Percentiles rank a stretch among this genome's conserved stretches.
phyloP scores from a whole-genome alignment of 2,797 vertebrate species.

The Karalla daura region DNA sequence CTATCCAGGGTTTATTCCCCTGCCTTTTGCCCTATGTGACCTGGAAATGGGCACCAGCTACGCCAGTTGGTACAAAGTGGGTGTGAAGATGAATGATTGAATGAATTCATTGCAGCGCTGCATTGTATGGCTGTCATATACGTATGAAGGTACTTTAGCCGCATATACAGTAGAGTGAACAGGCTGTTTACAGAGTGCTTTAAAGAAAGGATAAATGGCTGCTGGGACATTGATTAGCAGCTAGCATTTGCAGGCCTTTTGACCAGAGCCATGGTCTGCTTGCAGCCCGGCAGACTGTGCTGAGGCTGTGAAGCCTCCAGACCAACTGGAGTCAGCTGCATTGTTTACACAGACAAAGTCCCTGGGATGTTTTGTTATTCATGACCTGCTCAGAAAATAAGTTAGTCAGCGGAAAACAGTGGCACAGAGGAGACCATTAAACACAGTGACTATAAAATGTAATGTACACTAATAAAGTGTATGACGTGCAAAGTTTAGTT shows the following conservation, averaged over 20 bases:
- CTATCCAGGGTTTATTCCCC: too few species aligned
- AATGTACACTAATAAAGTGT: neutral
- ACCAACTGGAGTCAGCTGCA: slow-evolving; percentile 30
- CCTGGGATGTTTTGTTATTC: slow-evolving; percentile 32
- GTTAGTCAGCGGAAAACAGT: slow-evolving; percentile 14
- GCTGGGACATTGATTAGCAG: slow-evolving; percentile 50
- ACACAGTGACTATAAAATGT: neutral
- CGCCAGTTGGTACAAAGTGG: too few species aligned
- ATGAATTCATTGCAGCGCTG: too few species aligned
- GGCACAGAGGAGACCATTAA: neutral
- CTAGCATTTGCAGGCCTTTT: slow-evolving; percentile 55
- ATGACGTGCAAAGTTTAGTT: neutral
- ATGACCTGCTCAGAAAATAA: slow-evolving; percentile 16
- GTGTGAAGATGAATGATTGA: too few species aligned
- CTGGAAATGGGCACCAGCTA: too few species aligned
- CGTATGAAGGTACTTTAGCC: slow-evolving; percentile 22
- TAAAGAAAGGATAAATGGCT: slow-evolving; percentile 45
- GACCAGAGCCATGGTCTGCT: slow-evolving; percentile 64
- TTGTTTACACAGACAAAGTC: slow-evolving; percentile 60
- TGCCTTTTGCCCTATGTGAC: too few species aligned
- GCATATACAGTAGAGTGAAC: slow-evolving; percentile 43
- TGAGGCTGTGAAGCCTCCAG: slow-evolving; percentile 42
- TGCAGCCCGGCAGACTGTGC: slow-evolving; percentile 63
- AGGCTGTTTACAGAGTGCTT: slow-evolving; percentile 42
- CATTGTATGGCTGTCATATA: too few species aligned